These are phyloP conservation scores for Calidris pugnax DNA, from an alignment of 2,113 vertebrate genomes.

Conservation along the genomic window DNA sequence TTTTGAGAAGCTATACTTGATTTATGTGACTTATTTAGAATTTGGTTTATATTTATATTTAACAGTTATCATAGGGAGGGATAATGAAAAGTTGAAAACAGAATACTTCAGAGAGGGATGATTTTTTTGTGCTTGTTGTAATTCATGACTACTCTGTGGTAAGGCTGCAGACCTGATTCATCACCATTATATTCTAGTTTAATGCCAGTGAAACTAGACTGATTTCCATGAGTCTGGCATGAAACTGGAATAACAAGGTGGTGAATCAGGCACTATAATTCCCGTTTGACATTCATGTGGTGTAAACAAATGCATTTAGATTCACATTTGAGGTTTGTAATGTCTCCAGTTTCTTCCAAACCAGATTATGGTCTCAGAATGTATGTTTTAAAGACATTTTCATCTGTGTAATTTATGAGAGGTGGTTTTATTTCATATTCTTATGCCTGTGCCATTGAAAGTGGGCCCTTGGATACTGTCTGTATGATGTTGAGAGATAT, in stretches of 20 bases:
- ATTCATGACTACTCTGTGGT: background rate
- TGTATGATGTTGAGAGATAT: background rate
- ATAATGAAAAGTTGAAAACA: background rate
- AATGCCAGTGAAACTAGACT: constrained; percentile 17
- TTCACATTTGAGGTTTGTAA: constrained; percentile 10
- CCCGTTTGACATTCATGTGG: background rate
- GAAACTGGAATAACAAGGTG: background rate
- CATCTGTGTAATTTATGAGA: background rate
- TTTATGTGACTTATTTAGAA: background rate
- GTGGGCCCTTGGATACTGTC: background rate
- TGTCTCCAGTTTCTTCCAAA: background rate
- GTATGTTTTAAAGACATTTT: background rate
- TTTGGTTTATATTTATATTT: background rate
- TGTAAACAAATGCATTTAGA: constrained; percentile 29
- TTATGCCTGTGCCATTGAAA: background rate
- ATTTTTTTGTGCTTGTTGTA: background rate
- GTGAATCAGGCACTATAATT: constrained; percentile 10
- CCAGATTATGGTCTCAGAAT: background rate
- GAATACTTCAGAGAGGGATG: background rate
- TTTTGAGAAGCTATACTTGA: background rate
- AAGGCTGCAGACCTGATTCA: constrained; percentile 15
- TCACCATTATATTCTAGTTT: background rate
- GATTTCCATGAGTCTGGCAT: constrained; percentile 26
- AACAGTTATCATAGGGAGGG: background rate
- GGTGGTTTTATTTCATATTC: background rate